Evolutionary conservation across 2,797 vertebrate species (phyloP).

Genomic region (Chanos chanos): DNA sequence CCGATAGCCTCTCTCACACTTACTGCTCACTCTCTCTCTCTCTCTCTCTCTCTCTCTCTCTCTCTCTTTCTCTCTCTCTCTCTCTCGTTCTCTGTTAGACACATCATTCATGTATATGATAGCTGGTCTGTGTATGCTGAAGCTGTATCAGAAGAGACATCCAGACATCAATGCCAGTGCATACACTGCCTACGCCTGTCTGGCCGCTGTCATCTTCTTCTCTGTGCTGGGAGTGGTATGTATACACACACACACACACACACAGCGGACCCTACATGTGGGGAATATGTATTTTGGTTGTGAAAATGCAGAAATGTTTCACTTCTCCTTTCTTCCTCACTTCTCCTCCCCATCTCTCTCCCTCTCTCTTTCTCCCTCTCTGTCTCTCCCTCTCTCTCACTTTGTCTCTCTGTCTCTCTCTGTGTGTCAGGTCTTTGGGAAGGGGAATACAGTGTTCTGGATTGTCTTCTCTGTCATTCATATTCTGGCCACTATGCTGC

Average conservation of each 20-base stretch:
- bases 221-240: conserved; percentile 94
- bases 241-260: neutral
- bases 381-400: neutral
- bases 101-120: conserved; percentile 99
- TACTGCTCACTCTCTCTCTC: too few relatives aligned
- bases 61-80: too few relatives aligned
- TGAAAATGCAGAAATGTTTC: too few relatives aligned
- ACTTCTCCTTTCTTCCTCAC: too few relatives aligned
- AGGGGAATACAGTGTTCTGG: conserved; percentile 89
- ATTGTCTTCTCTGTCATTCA: conserved; percentile 92
- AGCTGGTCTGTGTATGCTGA: conserved; percentile 94
- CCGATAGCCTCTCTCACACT: too few relatives aligned
- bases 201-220: conserved; percentile 95
- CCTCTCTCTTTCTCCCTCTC: neutral
- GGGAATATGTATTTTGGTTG: too few relatives aligned
- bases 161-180: conserved; percentile 96
- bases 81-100: conserved; percentile 66
- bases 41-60: too few relatives aligned
- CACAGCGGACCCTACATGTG: too few relatives aligned
- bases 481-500: conserved; percentile 86
- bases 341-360: neutral
- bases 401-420: neutral
- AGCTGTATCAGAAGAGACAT: conserved; percentile 96
- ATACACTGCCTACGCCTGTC: conserved; percentile 92
- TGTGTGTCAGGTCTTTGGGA: conserved; percentile 84